These are phyloP conservation scores for Phoebastria nigripes DNA, from an alignment of 2,797 vertebrate genomes.

Conservation along the genomic window DNA sequence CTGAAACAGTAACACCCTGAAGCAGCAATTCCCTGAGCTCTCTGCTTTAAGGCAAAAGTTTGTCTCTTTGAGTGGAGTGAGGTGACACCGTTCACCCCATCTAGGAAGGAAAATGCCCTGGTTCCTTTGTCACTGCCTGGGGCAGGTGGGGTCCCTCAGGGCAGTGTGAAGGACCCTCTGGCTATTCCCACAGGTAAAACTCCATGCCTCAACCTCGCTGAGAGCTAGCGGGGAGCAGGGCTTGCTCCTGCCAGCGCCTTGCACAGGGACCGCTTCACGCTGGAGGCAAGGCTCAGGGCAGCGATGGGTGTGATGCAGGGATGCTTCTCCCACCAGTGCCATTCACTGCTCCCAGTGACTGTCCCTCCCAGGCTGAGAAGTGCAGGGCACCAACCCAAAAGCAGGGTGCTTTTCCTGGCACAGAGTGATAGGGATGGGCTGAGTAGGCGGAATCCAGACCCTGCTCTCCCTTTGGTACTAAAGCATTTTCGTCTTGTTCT, in stretches of 20 bases:
- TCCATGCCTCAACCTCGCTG: accelerated
- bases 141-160: not conserved
- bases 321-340: not conserved
- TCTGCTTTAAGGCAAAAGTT: not conserved
- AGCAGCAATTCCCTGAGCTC: not conserved
- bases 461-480: not conserved
- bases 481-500: not conserved
- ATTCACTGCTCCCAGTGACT: not conserved
- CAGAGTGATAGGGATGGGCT: not conserved
- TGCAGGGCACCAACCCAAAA: not conserved
- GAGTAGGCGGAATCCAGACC: not conserved
- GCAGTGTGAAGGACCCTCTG: not conserved
- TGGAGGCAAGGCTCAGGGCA: not conserved
- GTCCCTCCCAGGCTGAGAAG: not conserved
- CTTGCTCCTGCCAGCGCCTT: not conserved
- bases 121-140: not conserved
- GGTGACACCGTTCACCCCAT: not conserved
- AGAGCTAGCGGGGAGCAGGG: not conserved
- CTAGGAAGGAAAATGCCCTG: not conserved
- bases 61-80: not conserved
- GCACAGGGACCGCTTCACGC: accelerated
- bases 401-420: not conserved
- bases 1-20: not conserved
- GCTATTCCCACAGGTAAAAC: not conserved
- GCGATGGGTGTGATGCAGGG: not conserved